Base-by-base conservation (phyloP, 1,140 invertebrate species). In the Sarcophaga peregrina region DNA sequence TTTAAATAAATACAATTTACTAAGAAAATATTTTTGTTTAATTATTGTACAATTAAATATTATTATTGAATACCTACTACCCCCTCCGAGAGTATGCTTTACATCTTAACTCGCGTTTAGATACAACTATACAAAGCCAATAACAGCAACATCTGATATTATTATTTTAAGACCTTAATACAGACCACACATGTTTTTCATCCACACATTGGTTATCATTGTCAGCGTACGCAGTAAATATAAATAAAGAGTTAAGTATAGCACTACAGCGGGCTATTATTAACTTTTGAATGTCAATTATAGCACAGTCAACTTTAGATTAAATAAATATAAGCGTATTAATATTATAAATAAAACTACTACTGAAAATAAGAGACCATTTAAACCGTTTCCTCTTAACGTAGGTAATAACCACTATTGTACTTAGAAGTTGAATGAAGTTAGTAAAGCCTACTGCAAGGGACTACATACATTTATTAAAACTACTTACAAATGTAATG, bases 271-370 rank as follows among this genome's bases (percentile, higher is more conserved):
- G n/a, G n/a, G n/a, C 54, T 58, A 58, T 58, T 58, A 58, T 58
- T 58, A n/a, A 58, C 54, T 58, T 58, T 58, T 58, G 54, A 58
- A 58, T 58, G 54, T 58, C 54, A 58, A 13, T n/a, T 58, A 58
- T n/a, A 58, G 54, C 54, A 58, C 54, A 37, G 25, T 58, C 54
- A 58, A 58, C 54, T 58, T 58, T 58, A 58, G 54, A 58, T n/a
- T 13, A n/a, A n/a, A n/a, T 58, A 58, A 58, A n/a, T 58, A 58
- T 58, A 37, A n/a, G 54, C 54, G 6, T 58, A 58, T n/a, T 58
- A 58, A 6, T 58, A 58, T n/a, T 58, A n/a, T 58, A n/a, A n/a
- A 58, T 58, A 58, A 58, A 58, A 58, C 15, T 58, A 58, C 25
- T 37, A 37, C n/a, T 37, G 25, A 37, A 58, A 58, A 58, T 58